Base-by-base conservation (phyloP, 1,140 invertebrate genomes). In the Camponotus floridanus region DNA sequence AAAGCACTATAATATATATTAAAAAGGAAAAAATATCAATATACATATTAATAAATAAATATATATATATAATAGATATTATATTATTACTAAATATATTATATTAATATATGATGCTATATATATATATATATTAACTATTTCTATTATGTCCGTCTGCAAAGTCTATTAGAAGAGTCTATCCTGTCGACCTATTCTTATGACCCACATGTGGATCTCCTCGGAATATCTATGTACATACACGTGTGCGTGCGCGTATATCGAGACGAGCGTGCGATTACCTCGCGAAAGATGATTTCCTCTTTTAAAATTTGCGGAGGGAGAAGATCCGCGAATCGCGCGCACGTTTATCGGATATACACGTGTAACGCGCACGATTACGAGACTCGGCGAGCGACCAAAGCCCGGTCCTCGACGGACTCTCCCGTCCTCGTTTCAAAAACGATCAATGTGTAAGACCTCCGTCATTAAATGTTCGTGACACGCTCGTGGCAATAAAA, bases 131-230 rank as follows among this genome's bases (percentile, higher is more conserved):
- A 94, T 91, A 94, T 94, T 92, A 94, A 93, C 93, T 94, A 94
- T 95, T 94, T 94, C 94, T 95, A 95, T 95, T 95, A 95, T 93
- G 93, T 94, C 92, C 92, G 92, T 94, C 93, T 94, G 94, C 94
- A 95, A 94, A 95, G 94, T 95, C 94, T 95, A 95, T 95, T 94
- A 94, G 93, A 92, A 94, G 94, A 95, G 94, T 95, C 92, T 94
- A 95, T 94, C 92, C 92, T 92, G 84, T 91, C 91, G 80, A 93
- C 83, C 91, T 89, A 90, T 93, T 93, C 88, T 91, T 90, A 87
- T 80, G 87, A 88, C 91, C 91, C 87, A 51, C 48, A 84, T 90
- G 89, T 91, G 89, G 86, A 88, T 92, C 90, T 88, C 83, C 88
- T 86, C 88, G 88, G 89, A 26, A 91, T 88, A 83, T 88, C 76